Base-by-base conservation (phyloP, 2,113 vertebrate genomes). In the Aspiorhynchus laticeps region DNA sequence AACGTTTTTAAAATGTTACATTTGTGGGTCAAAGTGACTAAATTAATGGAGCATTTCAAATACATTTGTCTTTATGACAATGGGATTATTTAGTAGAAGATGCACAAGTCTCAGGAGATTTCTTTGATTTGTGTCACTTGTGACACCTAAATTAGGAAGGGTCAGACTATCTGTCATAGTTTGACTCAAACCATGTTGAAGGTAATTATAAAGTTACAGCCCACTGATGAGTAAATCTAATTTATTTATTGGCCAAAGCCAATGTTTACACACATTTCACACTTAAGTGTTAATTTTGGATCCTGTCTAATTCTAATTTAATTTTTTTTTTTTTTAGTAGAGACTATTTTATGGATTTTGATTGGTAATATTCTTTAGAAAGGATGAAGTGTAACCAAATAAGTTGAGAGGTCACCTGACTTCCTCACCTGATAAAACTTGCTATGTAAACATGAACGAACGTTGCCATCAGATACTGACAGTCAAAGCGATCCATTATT, bases 401-500 rank as follows among this genome's bases (percentile, higher is more conserved):
- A 17, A 48, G 75, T 26, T 46, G 6, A 43, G 21, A 26, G 48
- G 21, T 65, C 14, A 71, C 1, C 38, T 33, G 56, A 67, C 17
- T 14, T 36, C 26, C 89, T 90, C 26, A 99, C 98, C 98, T 97
- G 96, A 99, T 96, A 87, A 99, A 99, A 93, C 98, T 99, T 89
- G 96, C 96, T 33, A 99, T 98, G 80, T 99, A 99, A 83, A 99
- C 98, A 1, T 99, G 98, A n/a, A 97, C 97, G 88, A 99, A 99
- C 2, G 98, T 99, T 53, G 98, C 98, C 98, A 99, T 98, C 92
- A 99, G 80, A 91, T 99, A 99, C 94, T 99, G 98, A 86, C 98
- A 99, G 87, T 99, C 98, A 80, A 98, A 99, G 36, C 98, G 97
- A 92, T 99, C 98, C 97, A 99, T 98, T 93, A 99, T 99, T 31